A percentile compares a stretch with the other conserved stretches of the same genome.
These are phyloP conservation scores for Notamacropus eugenii DNA, from an alignment of 2,797 vertebrate genomes.

Conservation along the genomic window DNA sequence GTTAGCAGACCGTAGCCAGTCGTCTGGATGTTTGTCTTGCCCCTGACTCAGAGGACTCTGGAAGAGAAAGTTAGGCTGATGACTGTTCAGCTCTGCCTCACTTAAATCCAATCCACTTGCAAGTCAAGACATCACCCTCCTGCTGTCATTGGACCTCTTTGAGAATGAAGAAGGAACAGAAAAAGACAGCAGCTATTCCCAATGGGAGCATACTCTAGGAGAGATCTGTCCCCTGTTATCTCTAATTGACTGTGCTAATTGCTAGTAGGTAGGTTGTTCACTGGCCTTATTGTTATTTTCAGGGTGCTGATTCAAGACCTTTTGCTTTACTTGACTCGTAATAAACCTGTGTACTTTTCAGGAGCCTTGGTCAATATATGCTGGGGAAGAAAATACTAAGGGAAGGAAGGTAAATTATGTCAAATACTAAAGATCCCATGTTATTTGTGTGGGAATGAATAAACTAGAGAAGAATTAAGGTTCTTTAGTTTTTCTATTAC, in stretches of 20 bases:
- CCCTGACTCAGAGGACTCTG: not conserved
- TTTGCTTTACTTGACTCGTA: not conserved
- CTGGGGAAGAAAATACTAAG: not conserved
- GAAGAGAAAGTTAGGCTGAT: not conserved
- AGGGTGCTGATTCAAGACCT: not conserved
- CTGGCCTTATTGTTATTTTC: not conserved
- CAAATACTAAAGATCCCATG: not conserved
- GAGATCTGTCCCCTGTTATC: not conserved
- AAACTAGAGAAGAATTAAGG: not conserved
- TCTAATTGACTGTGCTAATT: not conserved
- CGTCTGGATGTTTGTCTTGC: not conserved
- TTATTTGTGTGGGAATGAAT: not conserved
- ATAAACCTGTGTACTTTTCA: not conserved
- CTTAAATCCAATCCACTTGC: not conserved
- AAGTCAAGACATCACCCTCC: not conserved
- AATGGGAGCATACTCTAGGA: not conserved
- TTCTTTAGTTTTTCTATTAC: not conserved
- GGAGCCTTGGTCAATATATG: not conserved
- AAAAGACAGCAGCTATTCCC: not conserved
- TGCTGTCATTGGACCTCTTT: not conserved
- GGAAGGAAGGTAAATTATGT: not conserved
- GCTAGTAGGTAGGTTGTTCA: not conserved
- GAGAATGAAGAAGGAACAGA: not conserved
- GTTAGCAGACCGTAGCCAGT: not conserved
- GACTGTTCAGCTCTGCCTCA: not conserved